Conservation (phyloP, 2,797 vertebrate species). For the Periparus ater region DNA sequence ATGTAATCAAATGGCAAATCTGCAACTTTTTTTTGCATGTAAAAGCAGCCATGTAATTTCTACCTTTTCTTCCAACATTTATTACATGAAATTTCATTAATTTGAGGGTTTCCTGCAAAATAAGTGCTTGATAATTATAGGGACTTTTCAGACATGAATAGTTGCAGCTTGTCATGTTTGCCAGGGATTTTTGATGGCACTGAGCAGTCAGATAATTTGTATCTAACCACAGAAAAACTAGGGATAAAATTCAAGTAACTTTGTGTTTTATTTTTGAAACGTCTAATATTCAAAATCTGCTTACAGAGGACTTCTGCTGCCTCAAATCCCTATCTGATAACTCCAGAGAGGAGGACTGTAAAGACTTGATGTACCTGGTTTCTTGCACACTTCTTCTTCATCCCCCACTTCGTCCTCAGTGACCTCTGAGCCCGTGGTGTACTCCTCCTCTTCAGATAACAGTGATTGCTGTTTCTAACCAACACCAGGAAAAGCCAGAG, state of each 20-base stretch:
- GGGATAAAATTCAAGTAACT: not conserved
- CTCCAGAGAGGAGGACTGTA: not conserved
- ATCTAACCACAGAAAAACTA: not conserved
- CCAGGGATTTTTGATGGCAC: not conserved
- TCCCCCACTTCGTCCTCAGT: conserved; percentile 98
- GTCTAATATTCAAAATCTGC: not conserved
- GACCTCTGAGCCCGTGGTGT: conserved; percentile 96
- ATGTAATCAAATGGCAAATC: not conserved
- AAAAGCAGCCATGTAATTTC: not conserved
- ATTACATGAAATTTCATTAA: not conserved
- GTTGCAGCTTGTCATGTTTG: not conserved
- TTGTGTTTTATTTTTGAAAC: not conserved
- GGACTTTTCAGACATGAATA: not conserved
- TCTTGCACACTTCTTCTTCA: conserved; percentile 94
- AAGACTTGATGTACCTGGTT: conserved; percentile 80
- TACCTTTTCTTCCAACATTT: not conserved
- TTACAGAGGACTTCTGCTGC: not conserved
- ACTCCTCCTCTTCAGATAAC: conserved; percentile 95
- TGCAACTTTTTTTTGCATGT: not conserved
- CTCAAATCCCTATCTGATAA: not conserved
- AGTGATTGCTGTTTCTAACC: conserved; percentile 89
- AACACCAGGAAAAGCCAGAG: not conserved
- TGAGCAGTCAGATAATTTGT: not conserved
- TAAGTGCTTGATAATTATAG: not conserved
- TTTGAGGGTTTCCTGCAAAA: not conserved